Evolutionary conservation across 1,140 invertebrate species (phyloP), one percentile per base, ranked within the genome.

Genomic region (Trachelipus rathkii): DNA sequence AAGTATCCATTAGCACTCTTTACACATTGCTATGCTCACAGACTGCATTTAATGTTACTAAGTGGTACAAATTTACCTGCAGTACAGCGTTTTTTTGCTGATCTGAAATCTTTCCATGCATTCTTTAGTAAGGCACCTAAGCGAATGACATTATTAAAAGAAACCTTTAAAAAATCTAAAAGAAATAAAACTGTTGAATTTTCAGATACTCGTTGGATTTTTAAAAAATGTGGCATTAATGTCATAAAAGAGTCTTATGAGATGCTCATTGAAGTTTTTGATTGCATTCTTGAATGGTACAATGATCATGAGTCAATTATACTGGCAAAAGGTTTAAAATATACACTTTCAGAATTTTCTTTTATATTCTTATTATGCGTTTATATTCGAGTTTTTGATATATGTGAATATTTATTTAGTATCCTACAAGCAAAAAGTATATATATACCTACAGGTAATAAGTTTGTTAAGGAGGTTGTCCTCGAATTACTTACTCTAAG

Each of bases 321-420:
- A 60, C 50, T 15, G 8, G 50, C 50, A 60, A 60, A 60, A 8
- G 50, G 50, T 60, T 19, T 60, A 60, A 60, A 60, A 19, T 60
- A 60, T 60, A 60, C 50, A 60, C 50, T 60, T 60, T 60, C 50
- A 60, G 50, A 60, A 19, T 60, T 60, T 8, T 60, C 50, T 19
- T 60, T 60, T 19, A 60, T 60, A 15, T 60, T 60, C 19, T 19
- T 60, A 13, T 19, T 60, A 8, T 60, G 50, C 8, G 50, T 60
- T 15, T 60, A 60, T 8, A 60, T 13, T 60, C 50, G 19, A 15
- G 50, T 60, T 60, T 60, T 60, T 60, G 50, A 60, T 60, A 19
- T 19, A 60, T 60, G 50, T 60, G 50, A 19, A 60, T 60, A 15
- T 60, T 19, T 60, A 15, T 60, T 60, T 8, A 60, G 8, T 8